These are phyloP conservation scores for Psix sp. DNA, from an alignment of 1,140 invertebrate species.

Conservation along the genomic window DNA sequence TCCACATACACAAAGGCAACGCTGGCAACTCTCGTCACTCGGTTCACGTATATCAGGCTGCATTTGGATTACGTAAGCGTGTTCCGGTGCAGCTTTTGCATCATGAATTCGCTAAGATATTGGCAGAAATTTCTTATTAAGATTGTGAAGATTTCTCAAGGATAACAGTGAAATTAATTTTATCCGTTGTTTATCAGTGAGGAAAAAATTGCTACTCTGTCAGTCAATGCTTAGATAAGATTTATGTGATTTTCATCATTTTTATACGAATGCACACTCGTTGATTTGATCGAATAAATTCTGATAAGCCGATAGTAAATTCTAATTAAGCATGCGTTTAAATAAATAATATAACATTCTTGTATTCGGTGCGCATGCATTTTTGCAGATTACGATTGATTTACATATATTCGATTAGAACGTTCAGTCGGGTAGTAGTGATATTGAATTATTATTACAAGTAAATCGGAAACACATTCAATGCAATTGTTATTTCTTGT, in stretches of 20 bases:
- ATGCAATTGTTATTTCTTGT: too few relatives aligned
- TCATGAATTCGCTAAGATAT: conserved; percentile 49
- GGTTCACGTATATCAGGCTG: conserved; percentile 54
- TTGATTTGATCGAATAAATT: conserved; percentile 6
- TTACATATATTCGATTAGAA: too few relatives aligned
- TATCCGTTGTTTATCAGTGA: conserved; percentile 16
- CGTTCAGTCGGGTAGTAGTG: too few relatives aligned
- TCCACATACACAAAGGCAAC: conserved; percentile 61
- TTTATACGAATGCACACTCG: background rate
- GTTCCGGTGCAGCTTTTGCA: conserved; percentile 53
- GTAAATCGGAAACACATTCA: too few relatives aligned
- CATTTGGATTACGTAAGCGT: conserved; percentile 64
- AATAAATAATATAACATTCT: background rate
- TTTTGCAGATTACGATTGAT: too few relatives aligned
- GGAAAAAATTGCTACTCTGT: conserved; percentile 6
- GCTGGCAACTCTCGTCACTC: conserved; percentile 63
- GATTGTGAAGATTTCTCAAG: conserved; percentile 43
- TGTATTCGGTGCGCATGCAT: too few relatives aligned
- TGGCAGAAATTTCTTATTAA: conserved; percentile 50
- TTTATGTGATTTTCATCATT: conserved; percentile 5
- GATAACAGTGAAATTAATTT: conserved; percentile 41
- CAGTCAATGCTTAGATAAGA: conserved; percentile 3
- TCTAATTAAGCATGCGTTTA: background rate
- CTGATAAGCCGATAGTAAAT: conserved; percentile 2
- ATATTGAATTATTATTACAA: too few relatives aligned